These are phyloP conservation scores for Pteria penguin DNA, from an alignment of 2,888 invertebrate species.

Conservation along the genomic window DNA sequence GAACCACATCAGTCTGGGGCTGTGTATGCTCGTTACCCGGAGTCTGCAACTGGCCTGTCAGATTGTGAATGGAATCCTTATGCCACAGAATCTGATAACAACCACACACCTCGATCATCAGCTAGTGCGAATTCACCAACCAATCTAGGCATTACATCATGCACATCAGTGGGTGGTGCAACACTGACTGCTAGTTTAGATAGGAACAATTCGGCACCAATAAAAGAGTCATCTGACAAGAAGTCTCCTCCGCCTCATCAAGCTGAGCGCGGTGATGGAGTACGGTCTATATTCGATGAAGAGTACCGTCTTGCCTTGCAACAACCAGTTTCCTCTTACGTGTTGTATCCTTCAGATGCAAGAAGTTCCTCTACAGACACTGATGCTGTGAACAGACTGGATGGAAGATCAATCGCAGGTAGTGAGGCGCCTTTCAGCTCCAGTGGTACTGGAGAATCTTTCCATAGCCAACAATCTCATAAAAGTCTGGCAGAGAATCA, in stretches of 20 bases:
- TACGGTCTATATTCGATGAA: background rate
- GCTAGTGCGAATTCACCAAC: constrained; percentile 15
- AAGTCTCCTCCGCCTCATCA: background rate
- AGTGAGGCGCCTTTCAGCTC: no score
- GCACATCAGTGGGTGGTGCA: no score
- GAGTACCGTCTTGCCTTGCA: background rate
- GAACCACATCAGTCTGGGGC: constrained; percentile 43
- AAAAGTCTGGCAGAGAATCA: constrained; percentile 14
- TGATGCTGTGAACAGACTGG: background rate
- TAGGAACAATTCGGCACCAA: background rate
- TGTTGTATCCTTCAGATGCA: constrained; percentile 12
- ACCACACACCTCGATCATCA: constrained; percentile 61
- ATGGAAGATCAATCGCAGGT: background rate
- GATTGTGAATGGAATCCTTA: constrained; percentile 75
- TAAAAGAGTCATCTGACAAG: background rate
- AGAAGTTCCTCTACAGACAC: background rate
- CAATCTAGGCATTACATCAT: constrained; percentile 3
- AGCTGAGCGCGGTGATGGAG: background rate
- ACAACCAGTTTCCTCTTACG: constrained; percentile 2
- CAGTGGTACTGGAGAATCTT: background rate
- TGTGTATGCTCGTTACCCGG: constrained; percentile 68
- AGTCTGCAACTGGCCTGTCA: constrained; percentile 69
- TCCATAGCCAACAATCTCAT: background rate
- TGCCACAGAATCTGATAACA: constrained; percentile 72
- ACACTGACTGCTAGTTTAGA: background rate